Percentiles rank a stretch among this genome's conserved stretches.
Evolutionary conservation across 2,113 vertebrate species (phyloP).

Genomic region (Rutilus rutilus): DNA sequence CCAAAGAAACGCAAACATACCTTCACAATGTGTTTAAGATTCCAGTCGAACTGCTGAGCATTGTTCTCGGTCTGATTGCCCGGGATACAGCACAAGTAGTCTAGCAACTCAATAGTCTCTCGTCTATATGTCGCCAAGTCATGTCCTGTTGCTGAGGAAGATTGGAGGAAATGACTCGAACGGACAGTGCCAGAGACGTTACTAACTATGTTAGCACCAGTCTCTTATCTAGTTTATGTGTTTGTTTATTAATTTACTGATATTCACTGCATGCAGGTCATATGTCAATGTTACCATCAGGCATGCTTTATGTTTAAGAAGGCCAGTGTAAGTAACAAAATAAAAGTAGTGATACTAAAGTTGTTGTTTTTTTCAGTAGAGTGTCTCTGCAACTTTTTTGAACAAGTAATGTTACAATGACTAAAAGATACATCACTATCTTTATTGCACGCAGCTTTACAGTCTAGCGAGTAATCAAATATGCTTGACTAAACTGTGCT

Average conservation of each 20-base stretch:
- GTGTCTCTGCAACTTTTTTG: too few relatives aligned
- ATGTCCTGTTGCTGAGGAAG: conserved; percentile 68
- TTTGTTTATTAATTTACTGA: conserved; percentile 67
- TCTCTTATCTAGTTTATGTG: conserved; percentile 70
- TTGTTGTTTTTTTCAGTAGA: too few relatives aligned
- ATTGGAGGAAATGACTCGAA: conserved; percentile 70
- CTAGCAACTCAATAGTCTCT: conserved; percentile 53
- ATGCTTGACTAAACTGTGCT: background rate
- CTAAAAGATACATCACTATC: background rate
- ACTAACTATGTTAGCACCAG: conserved; percentile 74
- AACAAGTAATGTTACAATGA: too few relatives aligned
- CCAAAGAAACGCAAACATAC: background rate
- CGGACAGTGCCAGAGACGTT: conserved; percentile 72
- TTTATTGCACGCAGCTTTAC: background rate
- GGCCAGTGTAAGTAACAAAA: background rate
- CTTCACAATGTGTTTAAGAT: background rate
- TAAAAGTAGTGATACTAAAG: background rate
- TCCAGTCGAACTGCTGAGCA: background rate
- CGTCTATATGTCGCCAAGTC: conserved; percentile 66
- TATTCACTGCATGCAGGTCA: conserved; percentile 62
- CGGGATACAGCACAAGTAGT: conserved; percentile 41
- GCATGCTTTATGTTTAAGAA: conserved; percentile 22
- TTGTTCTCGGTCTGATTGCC: conserved; percentile 6
- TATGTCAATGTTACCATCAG: conserved; percentile 66
- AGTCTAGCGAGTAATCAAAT: background rate